Evolutionary conservation across 1,140 invertebrate genomes (phyloP).

Genomic region (Drosophila malerkotliana): DNA sequence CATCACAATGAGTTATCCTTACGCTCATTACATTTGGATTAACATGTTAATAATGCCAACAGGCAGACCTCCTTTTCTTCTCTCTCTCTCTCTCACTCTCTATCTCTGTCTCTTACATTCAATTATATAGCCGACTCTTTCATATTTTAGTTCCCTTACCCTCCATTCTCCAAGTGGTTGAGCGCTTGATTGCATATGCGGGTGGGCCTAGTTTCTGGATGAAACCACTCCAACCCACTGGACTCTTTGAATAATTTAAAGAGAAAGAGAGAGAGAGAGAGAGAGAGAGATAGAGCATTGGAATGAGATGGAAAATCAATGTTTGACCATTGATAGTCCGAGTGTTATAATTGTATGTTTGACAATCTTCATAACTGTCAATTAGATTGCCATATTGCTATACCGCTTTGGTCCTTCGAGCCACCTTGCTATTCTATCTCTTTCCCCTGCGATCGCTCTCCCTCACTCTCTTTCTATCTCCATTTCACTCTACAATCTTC

Average conservation of each 20-base stretch:
- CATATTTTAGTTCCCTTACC: constrained; percentile 1
- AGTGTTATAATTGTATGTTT: constrained; percentile 81
- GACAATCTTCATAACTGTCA: constrained; percentile 83
- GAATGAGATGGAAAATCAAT: constrained; percentile 53
- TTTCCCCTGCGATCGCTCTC: background rate
- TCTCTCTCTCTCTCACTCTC: background rate
- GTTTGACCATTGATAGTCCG: constrained; percentile 55
- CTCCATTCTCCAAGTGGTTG: background rate
- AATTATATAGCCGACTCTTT: background rate
- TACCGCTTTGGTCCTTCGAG: constrained; percentile 22
- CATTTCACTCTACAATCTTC: constrained; percentile 12
- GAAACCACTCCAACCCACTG: background rate
- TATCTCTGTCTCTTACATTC: background rate
- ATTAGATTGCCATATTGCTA: constrained; percentile 69
- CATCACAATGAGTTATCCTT: constrained; percentile 71
- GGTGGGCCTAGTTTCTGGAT: background rate
- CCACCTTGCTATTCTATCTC: too few species aligned
- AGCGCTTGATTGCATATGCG: constrained; percentile 34
- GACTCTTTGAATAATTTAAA: constrained; percentile 48
- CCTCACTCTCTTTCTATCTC: background rate
- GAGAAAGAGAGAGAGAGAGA: constrained; percentile 1
- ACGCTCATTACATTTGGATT: constrained; percentile 80
- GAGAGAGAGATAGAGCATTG: too few species aligned
- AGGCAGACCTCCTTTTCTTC: constrained; percentile 4
- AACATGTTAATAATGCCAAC: constrained; percentile 75